Evolutionary conservation across 2,113 vertebrate species (phyloP).

Genomic region (Sula dactylatra): DNA sequence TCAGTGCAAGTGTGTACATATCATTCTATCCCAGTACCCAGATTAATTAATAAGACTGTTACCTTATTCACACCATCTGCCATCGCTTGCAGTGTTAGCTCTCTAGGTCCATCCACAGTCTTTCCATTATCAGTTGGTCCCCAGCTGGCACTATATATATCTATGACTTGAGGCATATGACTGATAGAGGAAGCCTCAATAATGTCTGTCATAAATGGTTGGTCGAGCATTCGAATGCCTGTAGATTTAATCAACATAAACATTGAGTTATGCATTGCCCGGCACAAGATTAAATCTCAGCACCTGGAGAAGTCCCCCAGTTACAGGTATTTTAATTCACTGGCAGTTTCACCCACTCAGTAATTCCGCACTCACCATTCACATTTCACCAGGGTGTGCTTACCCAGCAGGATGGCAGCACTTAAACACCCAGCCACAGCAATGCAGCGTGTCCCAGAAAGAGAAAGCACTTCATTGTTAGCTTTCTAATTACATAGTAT

Average conservation of each 20-base stretch:
- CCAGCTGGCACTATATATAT: slow-evolving; percentile 99
- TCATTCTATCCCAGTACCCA: background rate
- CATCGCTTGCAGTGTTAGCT: slow-evolving; percentile 97
- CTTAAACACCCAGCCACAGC: background rate
- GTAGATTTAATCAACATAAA: background rate
- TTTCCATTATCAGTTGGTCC: slow-evolving; percentile 97
- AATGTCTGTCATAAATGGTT: slow-evolving; percentile 98
- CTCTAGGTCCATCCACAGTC: slow-evolving; percentile 97
- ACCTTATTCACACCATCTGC: slow-evolving; percentile 98
- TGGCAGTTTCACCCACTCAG: background rate
- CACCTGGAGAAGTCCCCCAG: background rate
- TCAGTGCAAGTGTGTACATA: background rate
- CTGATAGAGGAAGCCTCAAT: slow-evolving; percentile 99
- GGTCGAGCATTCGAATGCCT: slow-evolving; percentile 98
- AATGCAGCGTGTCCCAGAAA: background rate
- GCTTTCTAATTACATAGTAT: background rate
- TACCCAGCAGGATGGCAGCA: background rate
- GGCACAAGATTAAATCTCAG: background rate
- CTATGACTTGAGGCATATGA: slow-evolving; percentile 97
- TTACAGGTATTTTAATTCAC: background rate
- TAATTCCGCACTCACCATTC: background rate
- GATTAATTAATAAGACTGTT: background rate
- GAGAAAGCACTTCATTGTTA: background rate
- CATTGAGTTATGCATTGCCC: background rate
- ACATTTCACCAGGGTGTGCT: background rate